Percentiles rank a stretch among this genome's conserved stretches.
phyloP scores from a whole-genome alignment of 2,113 vertebrate species.

The Jacana jacana region DNA sequence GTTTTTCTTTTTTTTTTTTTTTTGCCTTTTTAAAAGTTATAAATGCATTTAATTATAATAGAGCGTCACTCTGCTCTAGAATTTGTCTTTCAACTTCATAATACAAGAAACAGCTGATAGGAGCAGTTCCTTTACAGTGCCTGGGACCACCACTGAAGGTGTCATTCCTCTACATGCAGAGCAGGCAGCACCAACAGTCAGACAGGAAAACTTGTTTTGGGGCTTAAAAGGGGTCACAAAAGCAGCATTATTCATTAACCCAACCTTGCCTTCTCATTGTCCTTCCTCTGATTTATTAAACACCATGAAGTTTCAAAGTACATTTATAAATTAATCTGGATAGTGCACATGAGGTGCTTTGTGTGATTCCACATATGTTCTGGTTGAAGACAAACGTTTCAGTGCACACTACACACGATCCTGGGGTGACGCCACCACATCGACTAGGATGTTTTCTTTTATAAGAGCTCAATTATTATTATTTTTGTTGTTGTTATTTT shows the following conservation, averaged over 20 bases:
- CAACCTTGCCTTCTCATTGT: not conserved
- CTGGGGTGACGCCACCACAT: not conserved
- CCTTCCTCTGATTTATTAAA: not conserved
- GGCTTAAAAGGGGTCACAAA: not conserved
- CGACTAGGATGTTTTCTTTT: not conserved
- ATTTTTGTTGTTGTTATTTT: not conserved
- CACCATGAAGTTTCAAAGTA: not conserved
- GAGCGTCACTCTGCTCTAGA: not conserved
- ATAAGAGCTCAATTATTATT: not conserved
- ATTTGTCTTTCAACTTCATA: not conserved
- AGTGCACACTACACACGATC: not conserved
- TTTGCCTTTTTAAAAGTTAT: not conserved
- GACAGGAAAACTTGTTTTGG: not conserved
- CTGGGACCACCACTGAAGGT: not conserved
- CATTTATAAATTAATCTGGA: conserved; percentile 18
- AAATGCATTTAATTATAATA: not conserved
- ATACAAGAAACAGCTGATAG: not conserved
- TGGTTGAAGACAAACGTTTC: not conserved
- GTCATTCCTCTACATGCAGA: not conserved
- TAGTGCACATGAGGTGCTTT: not conserved
- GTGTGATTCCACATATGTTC: not conserved
- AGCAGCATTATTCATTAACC: not conserved
- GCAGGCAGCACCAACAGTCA: not conserved
- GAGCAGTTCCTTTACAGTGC: not conserved
- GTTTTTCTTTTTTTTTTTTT: not conserved